Conservation (phyloP, 2,113 vertebrate genomes). For the Pantherophis guttatus region DNA sequence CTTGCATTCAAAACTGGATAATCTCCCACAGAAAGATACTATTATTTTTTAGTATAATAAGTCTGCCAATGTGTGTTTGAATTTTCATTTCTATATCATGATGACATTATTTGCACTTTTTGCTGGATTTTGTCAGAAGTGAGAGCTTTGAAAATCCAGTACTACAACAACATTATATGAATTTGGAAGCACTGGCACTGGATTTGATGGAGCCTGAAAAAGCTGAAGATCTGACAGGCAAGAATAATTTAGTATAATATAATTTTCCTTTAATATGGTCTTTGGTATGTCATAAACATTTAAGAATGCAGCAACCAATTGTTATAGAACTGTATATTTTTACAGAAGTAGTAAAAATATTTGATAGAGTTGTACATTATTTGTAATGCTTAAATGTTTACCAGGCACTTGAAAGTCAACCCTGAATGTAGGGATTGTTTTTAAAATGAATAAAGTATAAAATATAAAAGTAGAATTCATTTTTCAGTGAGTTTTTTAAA, state of each 20-base stretch:
- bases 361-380: background rate
- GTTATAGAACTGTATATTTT: background rate
- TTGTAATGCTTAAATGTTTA: background rate
- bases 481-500: background rate
- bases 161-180: constrained; percentile 90
- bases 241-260: constrained; percentile 51
- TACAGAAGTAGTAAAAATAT: background rate
- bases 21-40: background rate
- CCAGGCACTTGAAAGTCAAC: background rate
- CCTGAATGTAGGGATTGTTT: background rate
- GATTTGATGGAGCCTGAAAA: constrained; percentile 84
- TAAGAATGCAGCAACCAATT: background rate
- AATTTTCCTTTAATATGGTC: background rate
- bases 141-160: constrained; percentile 94
- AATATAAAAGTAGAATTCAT: background rate
- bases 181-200: constrained; percentile 93
- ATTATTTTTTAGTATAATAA: background rate
- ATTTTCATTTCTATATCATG: background rate
- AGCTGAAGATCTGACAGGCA: constrained; percentile 87
- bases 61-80: background rate
- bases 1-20: constrained; percentile 24
- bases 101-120: background rate
- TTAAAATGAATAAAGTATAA: background rate
- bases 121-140: constrained; percentile 70
- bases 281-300: background rate